These are phyloP conservation scores for Corythornis leucogaster DNA, from an alignment of 2,797 vertebrate species.

Conservation along the genomic window DNA sequence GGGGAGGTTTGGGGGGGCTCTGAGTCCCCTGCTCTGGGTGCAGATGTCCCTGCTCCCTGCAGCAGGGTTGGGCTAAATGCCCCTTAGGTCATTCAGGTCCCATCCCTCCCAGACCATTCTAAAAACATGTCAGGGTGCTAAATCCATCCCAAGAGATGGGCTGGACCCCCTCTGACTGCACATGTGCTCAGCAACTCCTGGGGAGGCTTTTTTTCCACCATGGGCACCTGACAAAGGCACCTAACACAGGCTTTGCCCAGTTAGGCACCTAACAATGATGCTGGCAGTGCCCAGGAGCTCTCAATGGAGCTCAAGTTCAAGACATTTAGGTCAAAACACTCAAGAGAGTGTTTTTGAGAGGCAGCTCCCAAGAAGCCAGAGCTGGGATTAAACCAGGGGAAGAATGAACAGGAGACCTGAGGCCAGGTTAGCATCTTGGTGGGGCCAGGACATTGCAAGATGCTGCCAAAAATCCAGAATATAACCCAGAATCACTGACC, in stretches of 20 bases:
- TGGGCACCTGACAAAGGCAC: neutral
- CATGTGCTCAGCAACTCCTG: rapidly evolving
- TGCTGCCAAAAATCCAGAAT: neutral
- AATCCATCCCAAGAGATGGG: neutral
- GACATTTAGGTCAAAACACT: neutral
- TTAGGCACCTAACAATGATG: rapidly evolving
- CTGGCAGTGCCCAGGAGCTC: neutral
- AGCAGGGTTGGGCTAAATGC: too few relatives aligned
- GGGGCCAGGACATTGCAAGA: neutral
- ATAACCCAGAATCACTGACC: neutral
- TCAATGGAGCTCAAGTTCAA: neutral
- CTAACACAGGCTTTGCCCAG: neutral
- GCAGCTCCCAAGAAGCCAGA: neutral
- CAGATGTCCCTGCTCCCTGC: neutral
- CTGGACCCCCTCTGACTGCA: neutral
- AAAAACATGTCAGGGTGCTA: neutral
- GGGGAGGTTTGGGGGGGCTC: neutral
- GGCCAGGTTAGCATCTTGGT: rapidly evolving
- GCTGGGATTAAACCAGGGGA: neutral
- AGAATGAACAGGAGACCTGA: neutral
- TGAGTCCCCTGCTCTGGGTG: neutral
- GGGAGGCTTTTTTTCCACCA: neutral
- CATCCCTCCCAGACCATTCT: neutral
- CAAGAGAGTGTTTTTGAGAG: neutral
- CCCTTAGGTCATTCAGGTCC: neutral